Percentiles rank a stretch among this genome's conserved stretches.
These are phyloP conservation scores for Chloromyia formosa DNA, from an alignment of 2,888 invertebrate species.

Conservation along the genomic window DNA sequence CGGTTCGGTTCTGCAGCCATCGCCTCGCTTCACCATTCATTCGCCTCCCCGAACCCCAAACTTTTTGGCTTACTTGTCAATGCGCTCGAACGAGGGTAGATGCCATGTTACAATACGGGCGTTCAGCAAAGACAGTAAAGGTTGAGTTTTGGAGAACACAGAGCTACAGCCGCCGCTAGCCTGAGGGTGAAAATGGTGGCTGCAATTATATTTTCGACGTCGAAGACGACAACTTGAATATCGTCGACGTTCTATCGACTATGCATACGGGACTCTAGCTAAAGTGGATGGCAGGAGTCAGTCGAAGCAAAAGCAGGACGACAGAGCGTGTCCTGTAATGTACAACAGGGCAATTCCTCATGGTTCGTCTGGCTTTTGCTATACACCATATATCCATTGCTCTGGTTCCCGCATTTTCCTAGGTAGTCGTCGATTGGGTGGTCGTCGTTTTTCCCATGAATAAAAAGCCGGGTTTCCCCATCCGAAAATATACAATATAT, in stretches of 20 bases:
- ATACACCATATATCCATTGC: not conserved
- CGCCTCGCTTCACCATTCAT: too few relatives aligned
- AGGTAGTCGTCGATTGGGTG: not conserved
- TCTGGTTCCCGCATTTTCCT: slow-evolving; percentile 5
- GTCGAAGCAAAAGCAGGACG: not conserved
- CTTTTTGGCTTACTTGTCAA: not conserved
- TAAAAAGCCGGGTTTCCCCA: not conserved
- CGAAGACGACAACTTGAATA: slow-evolving; percentile 3
- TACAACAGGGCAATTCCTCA: slow-evolving; percentile 23
- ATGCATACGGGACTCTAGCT: not conserved
- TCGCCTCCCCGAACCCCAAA: too few relatives aligned
- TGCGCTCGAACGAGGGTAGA: slow-evolving; percentile 1
- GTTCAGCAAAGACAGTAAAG: not conserved
- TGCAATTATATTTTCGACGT: slow-evolving; percentile 41
- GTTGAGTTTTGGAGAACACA: not conserved
- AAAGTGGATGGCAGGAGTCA: not conserved
- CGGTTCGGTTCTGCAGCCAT: not conserved
- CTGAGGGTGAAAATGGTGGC: slow-evolving; percentile 33
- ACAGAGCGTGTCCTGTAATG: slow-evolving; percentile 3
- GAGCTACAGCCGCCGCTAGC: not conserved
- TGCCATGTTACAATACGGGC: not conserved
- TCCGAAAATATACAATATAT: slow-evolving; percentile 23
- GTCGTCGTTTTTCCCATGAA: slow-evolving; percentile 27
- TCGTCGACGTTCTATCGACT: slow-evolving; percentile 9
- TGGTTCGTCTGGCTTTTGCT: not conserved